Conservation (phyloP, 2,797 vertebrate genomes). For the Siniperca obscura region DNA sequence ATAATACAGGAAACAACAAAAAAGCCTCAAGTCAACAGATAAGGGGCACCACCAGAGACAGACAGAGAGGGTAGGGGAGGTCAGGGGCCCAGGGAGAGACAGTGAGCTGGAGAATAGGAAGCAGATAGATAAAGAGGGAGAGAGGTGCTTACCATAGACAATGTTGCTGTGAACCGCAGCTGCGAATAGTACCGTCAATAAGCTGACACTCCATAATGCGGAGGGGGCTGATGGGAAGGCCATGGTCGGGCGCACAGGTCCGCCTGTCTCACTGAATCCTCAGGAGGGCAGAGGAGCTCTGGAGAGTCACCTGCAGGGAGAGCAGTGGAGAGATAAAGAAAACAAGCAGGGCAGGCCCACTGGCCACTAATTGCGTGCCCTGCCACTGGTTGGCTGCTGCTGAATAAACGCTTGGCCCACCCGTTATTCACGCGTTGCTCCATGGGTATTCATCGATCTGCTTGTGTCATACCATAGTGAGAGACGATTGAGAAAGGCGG, state of each 20-base stretch:
- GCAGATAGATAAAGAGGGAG: constrained; percentile 38
- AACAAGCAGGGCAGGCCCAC: constrained; percentile 47
- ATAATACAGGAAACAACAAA: constrained; percentile 71
- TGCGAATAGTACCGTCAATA: constrained; percentile 71
- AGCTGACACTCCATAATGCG: constrained; percentile 68
- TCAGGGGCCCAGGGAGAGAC: constrained; percentile 61
- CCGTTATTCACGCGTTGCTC: constrained; percentile 67
- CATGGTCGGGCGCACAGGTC: constrained; percentile 78
- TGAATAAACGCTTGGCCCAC: constrained; percentile 68
- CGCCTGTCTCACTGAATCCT: constrained; percentile 76
- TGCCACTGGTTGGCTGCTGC: constrained; percentile 52
- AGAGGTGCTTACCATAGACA: constrained; percentile 65
- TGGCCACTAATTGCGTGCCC: constrained; percentile 69
- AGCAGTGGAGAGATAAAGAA: constrained; percentile 60
- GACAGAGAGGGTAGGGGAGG: constrained; percentile 50
- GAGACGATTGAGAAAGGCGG: constrained; percentile 36
- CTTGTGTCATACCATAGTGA: constrained; percentile 66
- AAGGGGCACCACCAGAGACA: constrained; percentile 50
- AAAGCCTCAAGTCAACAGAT: constrained; percentile 70
- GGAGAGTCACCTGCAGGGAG: constrained; percentile 78
- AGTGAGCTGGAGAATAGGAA: constrained; percentile 36
- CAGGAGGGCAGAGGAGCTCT: constrained; percentile 71
- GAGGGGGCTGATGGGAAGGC: constrained; percentile 76
- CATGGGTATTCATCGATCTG: constrained; percentile 79
- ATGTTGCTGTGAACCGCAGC: constrained; percentile 78